Evolutionary conservation across 2,888 invertebrate genomes (phyloP), one percentile per base, ranked within the genome.

Genomic region (Neoascia interrupta): DNA sequence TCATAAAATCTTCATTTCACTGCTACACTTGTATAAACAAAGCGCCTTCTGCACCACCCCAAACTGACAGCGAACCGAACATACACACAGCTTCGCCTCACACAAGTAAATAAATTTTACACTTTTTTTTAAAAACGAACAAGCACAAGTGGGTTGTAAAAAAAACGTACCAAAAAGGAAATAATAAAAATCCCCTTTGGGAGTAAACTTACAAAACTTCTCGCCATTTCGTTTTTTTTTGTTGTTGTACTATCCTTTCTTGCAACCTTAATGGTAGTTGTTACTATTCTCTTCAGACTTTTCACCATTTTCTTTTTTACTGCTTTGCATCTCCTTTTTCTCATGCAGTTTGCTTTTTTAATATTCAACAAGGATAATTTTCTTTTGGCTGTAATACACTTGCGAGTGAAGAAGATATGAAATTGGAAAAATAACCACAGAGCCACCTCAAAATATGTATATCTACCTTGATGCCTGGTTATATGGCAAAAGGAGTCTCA

Each of bases 111-210:
- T 72, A 63, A 72, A 56, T 54, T 61, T 54, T 56, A 53, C 31
- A 61, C 16, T 68, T 49, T 56, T 36, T 26, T 26, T 5, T 23
- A 3, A 26, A 28, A 41, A 26, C 37, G 39, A 45, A 39, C 23
- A 58, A 21, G 34, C 34, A 43, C 18, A 64, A 63, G 34, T 51
- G 28, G 18, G 11, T 43, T 34, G 26, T 36, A 34, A 15, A 34
- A 53, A 41, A 23, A 47, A 49, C 13, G 26, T 41, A 37, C 19
- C 23, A 6, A 16, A 37, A 21, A 51, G 39, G 51, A 39, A 51
- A 60, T 69, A 69, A 70, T 61, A 61, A 70, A 70, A 54, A 45
- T 47, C 53, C 28, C 47, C 61, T 69, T 69, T 69, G 23, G 60
- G 41, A 43, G 37, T 43, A 60, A 69, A 69, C 47, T 56, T 47